Evolutionary conservation across 2,797 vertebrate genomes (phyloP).

Genomic region (Fringilla coelebs): DNA sequence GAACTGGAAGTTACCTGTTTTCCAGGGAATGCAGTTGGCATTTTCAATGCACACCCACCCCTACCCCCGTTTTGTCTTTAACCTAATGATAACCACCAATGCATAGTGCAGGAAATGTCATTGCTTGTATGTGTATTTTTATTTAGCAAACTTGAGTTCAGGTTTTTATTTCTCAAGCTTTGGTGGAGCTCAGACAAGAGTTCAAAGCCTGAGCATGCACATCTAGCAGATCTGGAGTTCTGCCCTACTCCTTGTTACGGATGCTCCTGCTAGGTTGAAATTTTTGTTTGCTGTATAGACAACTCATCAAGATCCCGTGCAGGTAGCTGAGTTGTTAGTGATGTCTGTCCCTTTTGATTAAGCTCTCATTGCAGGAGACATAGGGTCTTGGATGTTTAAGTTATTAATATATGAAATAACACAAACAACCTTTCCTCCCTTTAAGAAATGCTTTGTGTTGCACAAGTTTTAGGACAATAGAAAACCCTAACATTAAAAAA

Average conservation of each 20-base stretch:
- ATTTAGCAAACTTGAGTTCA: background rate
- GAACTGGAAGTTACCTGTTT: background rate
- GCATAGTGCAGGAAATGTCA: background rate
- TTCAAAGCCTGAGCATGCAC: background rate
- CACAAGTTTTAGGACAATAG: background rate
- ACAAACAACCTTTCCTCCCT: background rate
- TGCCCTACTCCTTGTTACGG: background rate
- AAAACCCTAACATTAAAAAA: background rate
- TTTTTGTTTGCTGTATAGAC: background rate
- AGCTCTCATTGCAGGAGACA: background rate
- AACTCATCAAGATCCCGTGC: background rate
- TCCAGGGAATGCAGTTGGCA: background rate
- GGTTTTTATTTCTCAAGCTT: background rate
- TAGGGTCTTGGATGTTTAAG: background rate
- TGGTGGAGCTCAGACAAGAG: background rate
- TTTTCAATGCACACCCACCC: background rate
- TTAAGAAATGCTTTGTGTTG: background rate
- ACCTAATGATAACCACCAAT: background rate
- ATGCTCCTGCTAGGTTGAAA: background rate
- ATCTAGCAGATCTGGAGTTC: background rate
- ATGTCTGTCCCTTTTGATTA: background rate
- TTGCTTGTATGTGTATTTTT: background rate
- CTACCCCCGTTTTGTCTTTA: background rate
- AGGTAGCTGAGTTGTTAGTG: background rate
- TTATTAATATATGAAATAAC: background rate